These are phyloP conservation scores for Tenebrio molitor DNA, from an alignment of 1,140 invertebrate species.

Conservation along the genomic window DNA sequence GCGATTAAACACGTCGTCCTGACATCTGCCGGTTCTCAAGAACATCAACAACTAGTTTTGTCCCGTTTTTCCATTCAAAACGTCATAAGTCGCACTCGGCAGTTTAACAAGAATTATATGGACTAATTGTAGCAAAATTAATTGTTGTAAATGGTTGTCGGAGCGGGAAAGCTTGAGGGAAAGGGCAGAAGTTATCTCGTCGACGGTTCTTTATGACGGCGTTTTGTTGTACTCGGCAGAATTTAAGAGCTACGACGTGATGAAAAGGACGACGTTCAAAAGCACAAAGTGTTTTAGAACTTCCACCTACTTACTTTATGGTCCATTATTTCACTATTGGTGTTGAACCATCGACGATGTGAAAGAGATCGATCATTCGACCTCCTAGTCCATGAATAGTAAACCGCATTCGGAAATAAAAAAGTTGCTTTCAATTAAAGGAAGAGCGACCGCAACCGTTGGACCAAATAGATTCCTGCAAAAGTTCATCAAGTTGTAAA, in stretches of 20 bases:
- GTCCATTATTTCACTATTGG: not conserved
- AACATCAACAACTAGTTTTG: not conserved
- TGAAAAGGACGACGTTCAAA: slow-evolving; percentile 21
- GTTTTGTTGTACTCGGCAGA: slow-evolving; percentile 32
- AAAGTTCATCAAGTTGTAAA: too few species aligned
- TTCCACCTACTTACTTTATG: slow-evolving; percentile 4
- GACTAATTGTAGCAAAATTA: slow-evolving; percentile 27
- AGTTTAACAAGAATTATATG: not conserved
- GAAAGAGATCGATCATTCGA: not conserved
- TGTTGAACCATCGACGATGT: not conserved
- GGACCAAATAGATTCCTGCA: too few species aligned
- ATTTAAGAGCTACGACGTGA: slow-evolving; percentile 13
- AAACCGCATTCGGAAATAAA: too few species aligned
- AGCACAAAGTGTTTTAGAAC: slow-evolving; percentile 25
- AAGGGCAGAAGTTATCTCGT: slow-evolving; percentile 15
- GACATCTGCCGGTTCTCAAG: not conserved
- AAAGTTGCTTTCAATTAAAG: too few species aligned
- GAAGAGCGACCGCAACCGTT: too few species aligned
- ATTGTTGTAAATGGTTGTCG: slow-evolving; percentile 27
- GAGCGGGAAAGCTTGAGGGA: slow-evolving; percentile 5
- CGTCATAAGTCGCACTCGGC: slow-evolving; percentile 8
- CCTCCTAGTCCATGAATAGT: too few species aligned
- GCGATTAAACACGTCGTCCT: not conserved
- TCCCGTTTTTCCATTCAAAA: not conserved
- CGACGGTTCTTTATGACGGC: slow-evolving; percentile 16